phyloP scores from a whole-genome alignment of 2,113 vertebrate genomes.

The Anolis carolinensis region DNA sequence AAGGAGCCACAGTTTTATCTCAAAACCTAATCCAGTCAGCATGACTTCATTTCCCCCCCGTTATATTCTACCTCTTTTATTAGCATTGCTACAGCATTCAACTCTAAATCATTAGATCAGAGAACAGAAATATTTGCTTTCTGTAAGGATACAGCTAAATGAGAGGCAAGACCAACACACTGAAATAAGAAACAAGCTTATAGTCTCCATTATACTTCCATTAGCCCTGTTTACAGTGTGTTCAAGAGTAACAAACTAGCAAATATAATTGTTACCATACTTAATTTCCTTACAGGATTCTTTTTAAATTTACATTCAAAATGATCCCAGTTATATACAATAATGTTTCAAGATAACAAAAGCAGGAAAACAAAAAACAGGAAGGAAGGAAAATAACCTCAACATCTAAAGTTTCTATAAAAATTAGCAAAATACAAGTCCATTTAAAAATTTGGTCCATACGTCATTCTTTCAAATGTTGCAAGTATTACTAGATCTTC shows the following conservation, averaged over 20 bases:
- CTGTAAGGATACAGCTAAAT: slow-evolving; percentile 16
- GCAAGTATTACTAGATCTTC: too few relatives aligned
- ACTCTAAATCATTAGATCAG: slow-evolving; percentile 21
- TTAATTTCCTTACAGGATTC: neutral
- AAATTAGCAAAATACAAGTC: too few relatives aligned
- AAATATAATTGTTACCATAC: neutral
- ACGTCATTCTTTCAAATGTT: too few relatives aligned
- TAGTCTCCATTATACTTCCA: neutral
- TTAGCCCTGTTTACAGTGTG: neutral
- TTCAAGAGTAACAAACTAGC: neutral
- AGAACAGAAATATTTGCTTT: slow-evolving; percentile 4
- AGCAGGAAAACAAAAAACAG: too few relatives aligned
- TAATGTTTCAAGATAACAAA: too few relatives aligned
- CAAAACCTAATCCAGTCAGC: slow-evolving; percentile 35
- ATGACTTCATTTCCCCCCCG: slow-evolving; percentile 15
- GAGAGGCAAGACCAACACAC: neutral
- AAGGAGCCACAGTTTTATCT: slow-evolving; percentile 22
- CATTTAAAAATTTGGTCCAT: too few relatives aligned
- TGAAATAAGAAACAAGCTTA: neutral
- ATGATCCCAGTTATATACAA: too few relatives aligned
- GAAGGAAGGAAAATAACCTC: too few relatives aligned
- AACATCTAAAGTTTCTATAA: too few relatives aligned
- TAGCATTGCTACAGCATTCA: slow-evolving; percentile 16
- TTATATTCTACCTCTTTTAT: slow-evolving; percentile 32
- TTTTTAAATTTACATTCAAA: neutral